Base-by-base conservation (phyloP, 2,888 invertebrate species). In the Epistrophe eligans region DNA sequence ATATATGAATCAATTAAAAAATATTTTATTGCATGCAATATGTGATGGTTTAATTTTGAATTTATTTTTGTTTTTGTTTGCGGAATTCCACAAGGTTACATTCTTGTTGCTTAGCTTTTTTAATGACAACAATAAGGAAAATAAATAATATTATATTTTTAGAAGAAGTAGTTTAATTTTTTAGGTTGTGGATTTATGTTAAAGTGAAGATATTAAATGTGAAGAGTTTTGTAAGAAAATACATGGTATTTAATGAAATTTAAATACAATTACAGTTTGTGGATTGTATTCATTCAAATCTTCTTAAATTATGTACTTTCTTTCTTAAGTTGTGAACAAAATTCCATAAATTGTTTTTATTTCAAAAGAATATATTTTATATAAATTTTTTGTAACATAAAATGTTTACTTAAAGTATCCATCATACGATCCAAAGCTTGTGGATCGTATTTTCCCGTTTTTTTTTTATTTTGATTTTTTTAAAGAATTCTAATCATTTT, bases 371-470 rank as follows among this genome's bases (percentile, higher is more conserved):
- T 10, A 0, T 28, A 5, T 28, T 1, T 2, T 5, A 52, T 4
- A 2, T 32, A 0, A 45, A 6, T 28, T 15, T 4, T 43, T 3
- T 43, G 4, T 10, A 24, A 0, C n/a, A 10, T 32, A 3, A 64
- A 64, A n/a, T 45, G 3, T 45, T 4, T 7, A 15, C 0, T 45
- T 45, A 7, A 1, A 10, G 5, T 3, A n/a, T 10, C 4, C 0
- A 64, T 2, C 2, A 24, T 3, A 11, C n/a, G 2, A 1, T 13
- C 35, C 2, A 52, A 5, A 38, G 0, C 38, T 9, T 52, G 67
- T 70, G 67, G 67, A 70, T 24, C 9, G 67, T 45, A 52, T 40
- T n/a, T n/a, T n/a, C n/a, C n/a, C n/a, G 24, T 24, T 24, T 24
- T 19, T 40, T 24, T 1, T 19, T 1, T 0, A 17, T 13, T 32